Percentiles rank a stretch among this genome's conserved stretches.
Conservation (phyloP, 2,797 vertebrate species). For the Sebastes dallii region DNA sequence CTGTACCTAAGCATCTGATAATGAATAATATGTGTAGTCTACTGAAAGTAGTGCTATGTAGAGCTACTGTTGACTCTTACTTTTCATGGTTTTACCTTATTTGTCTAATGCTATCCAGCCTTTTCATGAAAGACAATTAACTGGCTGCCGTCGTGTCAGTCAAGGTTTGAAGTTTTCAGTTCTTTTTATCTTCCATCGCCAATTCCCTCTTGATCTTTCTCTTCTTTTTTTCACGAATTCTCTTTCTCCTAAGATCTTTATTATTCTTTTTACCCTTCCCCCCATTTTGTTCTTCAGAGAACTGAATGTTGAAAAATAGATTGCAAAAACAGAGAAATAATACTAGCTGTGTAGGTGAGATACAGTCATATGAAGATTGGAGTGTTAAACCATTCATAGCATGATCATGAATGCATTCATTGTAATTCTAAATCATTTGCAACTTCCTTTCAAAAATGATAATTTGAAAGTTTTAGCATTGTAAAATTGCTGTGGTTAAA, state of each 20-base stretch:
- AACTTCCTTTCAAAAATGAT: background rate
- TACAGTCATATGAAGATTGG: background rate
- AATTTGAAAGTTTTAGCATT: background rate
- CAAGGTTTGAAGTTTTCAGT: conserved; percentile 1
- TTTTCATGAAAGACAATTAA: conserved; percentile 16
- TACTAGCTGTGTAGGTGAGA: background rate
- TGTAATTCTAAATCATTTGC: background rate
- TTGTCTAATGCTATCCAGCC: background rate
- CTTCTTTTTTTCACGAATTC: background rate
- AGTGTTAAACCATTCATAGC: background rate
- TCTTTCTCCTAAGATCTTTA: background rate
- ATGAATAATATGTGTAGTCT: background rate
- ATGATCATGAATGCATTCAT: background rate
- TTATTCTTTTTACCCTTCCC: background rate
- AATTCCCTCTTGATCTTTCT: background rate
- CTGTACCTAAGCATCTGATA: background rate
- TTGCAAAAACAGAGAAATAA: background rate
- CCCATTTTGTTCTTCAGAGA: background rate
- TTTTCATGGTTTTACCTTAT: background rate
- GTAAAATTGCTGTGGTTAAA: background rate
- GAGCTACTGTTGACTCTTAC: background rate
- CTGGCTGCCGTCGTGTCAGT: background rate
- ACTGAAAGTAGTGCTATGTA: background rate
- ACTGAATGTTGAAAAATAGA: background rate
- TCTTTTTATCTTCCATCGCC: background rate